Evolutionary conservation across 2,888 invertebrate species (phyloP), one percentile per base, ranked within the genome.

Genomic region (Lutraria lutraria): DNA sequence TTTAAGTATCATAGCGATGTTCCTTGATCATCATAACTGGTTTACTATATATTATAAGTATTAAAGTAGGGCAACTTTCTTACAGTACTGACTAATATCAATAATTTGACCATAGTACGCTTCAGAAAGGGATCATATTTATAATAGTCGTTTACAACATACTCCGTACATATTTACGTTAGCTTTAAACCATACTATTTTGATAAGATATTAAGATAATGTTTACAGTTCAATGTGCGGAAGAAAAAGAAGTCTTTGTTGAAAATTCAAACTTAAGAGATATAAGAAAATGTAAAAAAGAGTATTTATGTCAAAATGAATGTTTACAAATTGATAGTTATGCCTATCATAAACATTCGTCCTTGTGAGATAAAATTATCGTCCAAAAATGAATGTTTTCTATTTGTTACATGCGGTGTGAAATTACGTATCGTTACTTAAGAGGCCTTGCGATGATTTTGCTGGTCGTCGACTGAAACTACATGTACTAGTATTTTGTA

Each of bases 201-300:
- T 76, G 76, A 76, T 76, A 76, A 76, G 76, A 31, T 34, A 76
- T 76, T 76, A 31, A 43, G 16, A 76, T 19, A 72, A 76, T 76
- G 76, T 76, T 76, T 76, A 25, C 29, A 31, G n/a, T 63, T 63
- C 25, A 25, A 76, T 76, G 76, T 34, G 16, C 19, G 31, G 76
- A 76, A 76, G 76, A 31, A 19, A 43, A 68, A 76, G 31, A 31
- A 3, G 31, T 31, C 31, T 13, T 76, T 76, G 76, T 76, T 68
- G 63, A 68, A 68, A 25, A 68, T n/a, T 68, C 0, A 25, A n/a
- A 68, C 25, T 68, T 68, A 68, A 68, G 43, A 25, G 63, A 68
- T 68, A 68, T 68, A 10, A 25, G 63, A 68, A 68, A 25, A 68
- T 68, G 63, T 68, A 68, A n/a, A 25, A 68, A 68, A 43, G n/a